A percentile compares a stretch with the other conserved stretches of the same genome.
Conservation (phyloP, 2,113 vertebrate species). For the Budorcas taxicolor region DNA sequence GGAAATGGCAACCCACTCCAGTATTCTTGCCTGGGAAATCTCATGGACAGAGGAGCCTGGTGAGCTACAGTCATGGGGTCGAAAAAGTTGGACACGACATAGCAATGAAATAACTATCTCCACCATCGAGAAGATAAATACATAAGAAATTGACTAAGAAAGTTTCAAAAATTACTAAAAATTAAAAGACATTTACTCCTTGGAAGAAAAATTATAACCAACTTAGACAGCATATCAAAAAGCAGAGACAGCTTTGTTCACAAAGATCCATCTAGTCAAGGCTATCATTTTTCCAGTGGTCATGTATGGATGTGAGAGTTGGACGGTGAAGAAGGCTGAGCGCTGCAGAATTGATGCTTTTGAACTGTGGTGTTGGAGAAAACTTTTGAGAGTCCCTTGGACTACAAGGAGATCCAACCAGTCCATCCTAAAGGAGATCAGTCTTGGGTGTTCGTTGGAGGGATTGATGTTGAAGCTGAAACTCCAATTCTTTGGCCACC, state of each 20-base stretch:
- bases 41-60: not conserved
- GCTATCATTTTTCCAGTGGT: no score
- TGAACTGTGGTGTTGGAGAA: no score
- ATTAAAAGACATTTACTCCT: not conserved
- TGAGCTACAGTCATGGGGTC: not conserved
- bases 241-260: not conserved
- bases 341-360: accelerated
- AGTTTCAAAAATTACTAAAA: not conserved
- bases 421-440: no score
- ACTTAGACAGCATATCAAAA: not conserved
- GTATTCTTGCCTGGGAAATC: not conserved
- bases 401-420: no score
- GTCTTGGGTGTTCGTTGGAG: no score
- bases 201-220: not conserved
- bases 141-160: not conserved
- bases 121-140: not conserved
- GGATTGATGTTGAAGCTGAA: no score
- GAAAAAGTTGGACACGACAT: not conserved
- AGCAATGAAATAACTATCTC: not conserved
- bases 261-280: no score
- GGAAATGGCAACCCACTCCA: not conserved
- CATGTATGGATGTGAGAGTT: no score
- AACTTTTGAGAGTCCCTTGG: no score
- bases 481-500: no score
- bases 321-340: no score